Percentiles rank a stretch among this genome's conserved stretches.
These are phyloP conservation scores for Rallus crepitans DNA, from an alignment of 2,797 vertebrate genomes.

Conservation along the genomic window DNA sequence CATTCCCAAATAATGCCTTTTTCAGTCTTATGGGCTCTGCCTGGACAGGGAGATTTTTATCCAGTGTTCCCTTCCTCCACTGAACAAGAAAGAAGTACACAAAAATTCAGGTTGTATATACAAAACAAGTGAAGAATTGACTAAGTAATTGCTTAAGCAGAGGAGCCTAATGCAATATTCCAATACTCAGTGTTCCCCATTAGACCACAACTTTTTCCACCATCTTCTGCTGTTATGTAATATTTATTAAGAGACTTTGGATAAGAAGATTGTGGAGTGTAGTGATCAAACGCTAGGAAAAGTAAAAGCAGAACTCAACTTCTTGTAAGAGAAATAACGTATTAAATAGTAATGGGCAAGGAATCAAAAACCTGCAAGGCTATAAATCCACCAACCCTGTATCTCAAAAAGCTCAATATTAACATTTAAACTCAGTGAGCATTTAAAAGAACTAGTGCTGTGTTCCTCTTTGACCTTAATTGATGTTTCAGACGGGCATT, in stretches of 20 bases:
- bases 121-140: not conserved
- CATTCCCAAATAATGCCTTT: constrained; percentile 10
- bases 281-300: not conserved
- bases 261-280: not conserved
- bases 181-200: not conserved
- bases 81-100: not conserved
- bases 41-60: not conserved
- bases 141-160: not conserved
- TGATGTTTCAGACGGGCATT: not conserved
- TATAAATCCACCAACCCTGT: not conserved
- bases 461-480: not conserved
- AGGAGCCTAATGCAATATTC: not conserved
- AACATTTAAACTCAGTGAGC: not conserved
- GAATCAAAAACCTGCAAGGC: not conserved
- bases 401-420: not conserved
- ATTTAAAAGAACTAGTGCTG: not conserved
- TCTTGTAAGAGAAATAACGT: not conserved
- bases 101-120: not conserved
- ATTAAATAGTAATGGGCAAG: not conserved
- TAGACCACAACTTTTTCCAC: not conserved
- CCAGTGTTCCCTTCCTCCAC: not conserved
- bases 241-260: not conserved
- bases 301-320: not conserved
- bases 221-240: not conserved
- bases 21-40: not conserved